These are phyloP conservation scores for Pelochelys cantorii DNA, from an alignment of 2,797 vertebrate genomes.

Conservation along the genomic window DNA sequence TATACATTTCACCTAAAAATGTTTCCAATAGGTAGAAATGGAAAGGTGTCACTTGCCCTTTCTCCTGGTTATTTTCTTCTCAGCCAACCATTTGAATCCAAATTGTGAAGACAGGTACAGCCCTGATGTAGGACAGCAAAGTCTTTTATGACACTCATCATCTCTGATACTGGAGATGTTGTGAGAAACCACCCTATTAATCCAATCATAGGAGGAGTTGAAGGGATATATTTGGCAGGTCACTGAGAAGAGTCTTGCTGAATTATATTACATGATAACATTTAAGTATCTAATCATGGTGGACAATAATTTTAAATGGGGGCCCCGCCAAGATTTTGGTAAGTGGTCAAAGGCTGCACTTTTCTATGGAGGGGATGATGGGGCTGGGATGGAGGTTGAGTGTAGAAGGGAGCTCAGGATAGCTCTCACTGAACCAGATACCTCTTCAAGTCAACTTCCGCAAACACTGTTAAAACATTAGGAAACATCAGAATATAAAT, in stretches of 20 bases:
- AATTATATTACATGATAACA: not conserved
- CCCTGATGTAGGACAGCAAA: not conserved
- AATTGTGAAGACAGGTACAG: not conserved
- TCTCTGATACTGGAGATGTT: not conserved
- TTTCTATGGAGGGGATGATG: too few relatives aligned
- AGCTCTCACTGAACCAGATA: not conserved
- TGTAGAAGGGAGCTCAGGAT: too few relatives aligned
- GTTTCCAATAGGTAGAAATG: not conserved
- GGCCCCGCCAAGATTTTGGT: too few relatives aligned
- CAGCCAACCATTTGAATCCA: fast-evolving
- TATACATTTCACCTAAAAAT: not conserved
- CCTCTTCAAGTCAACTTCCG: not conserved
- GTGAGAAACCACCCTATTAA: not conserved
- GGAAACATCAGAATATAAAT: not conserved
- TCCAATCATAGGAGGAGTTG: not conserved
- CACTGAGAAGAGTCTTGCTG: not conserved
- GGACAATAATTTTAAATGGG: too few relatives aligned
- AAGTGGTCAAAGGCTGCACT: too few relatives aligned
- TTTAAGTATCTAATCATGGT: not conserved
- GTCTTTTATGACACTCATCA: not conserved
- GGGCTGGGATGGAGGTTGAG: too few relatives aligned
- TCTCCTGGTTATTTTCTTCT: not conserved
- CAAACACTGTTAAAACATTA: not conserved
- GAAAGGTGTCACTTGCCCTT: not conserved
- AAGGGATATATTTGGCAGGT: not conserved